Evolutionary conservation across 92 coral and sea anemone species (phyloP), one percentile per base, ranked within the genome.

Genomic region (Paramuricea clavata): DNA sequence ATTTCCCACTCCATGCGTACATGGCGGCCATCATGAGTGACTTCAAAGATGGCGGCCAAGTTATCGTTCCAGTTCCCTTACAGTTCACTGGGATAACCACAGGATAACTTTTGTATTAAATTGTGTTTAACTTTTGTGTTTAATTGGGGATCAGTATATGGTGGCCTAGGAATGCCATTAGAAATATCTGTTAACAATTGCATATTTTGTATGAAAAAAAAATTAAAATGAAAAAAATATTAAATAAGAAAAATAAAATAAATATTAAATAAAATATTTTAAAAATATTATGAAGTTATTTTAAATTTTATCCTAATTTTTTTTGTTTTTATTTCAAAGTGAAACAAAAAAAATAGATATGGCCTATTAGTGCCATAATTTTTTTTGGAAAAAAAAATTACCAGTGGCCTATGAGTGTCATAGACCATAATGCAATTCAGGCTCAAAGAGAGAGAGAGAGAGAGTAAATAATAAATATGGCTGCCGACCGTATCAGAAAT

Each of bases 401-500:
- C 33, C 44, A 11, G 25, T 68, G 27, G 41, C n/a, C 74, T 27
- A 68, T 68, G 44, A 68, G n/a, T n/a, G n/a, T n/a, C n/a, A n/a
- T n/a, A n/a, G n/a, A n/a, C n/a, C n/a, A n/a, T n/a, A n/a, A n/a
- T 68, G 41, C 22, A 30, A 22, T 68, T 11, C 39, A 30, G 74
- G 74, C 74, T 68, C 25, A n/a, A n/a, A n/a, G n/a, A n/a, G n/a
- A n/a, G 21, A 68, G 31, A 19, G 68, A 59, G 25, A 59, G 68
- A 16, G 5, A 59, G 15, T 59, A 7, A 5, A 34, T 0, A 34
- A 7, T n/a, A 68, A 68, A 35, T 21, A 5, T 68, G 74, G 74
- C 74, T 6, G 74, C 74, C 74, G 74, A 68, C 1, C 74, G 74
- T 2, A 77, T 85, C 86, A 86, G n/a, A n/a, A n/a, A n/a, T n/a